These are phyloP conservation scores for Cyaniris semiargus DNA, from an alignment of 2,888 invertebrate species.

Conservation along the genomic window DNA sequence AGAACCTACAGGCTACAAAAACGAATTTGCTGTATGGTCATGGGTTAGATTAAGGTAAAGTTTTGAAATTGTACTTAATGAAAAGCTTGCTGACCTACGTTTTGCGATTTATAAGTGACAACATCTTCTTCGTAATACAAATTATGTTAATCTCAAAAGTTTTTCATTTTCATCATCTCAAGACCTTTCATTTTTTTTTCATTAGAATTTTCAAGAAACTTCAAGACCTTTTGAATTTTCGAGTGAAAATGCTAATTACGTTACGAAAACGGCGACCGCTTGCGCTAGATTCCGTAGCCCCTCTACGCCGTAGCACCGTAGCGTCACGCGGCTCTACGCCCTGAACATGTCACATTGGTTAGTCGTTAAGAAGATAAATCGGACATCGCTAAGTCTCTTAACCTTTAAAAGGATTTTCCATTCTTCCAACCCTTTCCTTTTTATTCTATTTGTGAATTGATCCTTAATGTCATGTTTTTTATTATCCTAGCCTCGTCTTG, in stretches of 20 bases:
- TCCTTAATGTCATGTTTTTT: conserved; percentile 39
- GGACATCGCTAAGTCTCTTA: conserved; percentile 61
- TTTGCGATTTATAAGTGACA: not conserved
- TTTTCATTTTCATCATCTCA: too few relatives aligned
- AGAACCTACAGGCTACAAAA: not conserved
- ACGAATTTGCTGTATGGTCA: not conserved
- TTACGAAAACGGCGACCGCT: not conserved
- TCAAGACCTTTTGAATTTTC: not conserved
- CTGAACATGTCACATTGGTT: conserved; percentile 61
- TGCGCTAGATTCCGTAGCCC: not conserved
- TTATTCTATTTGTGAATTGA: conserved; percentile 18
- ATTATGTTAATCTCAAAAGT: not conserved
- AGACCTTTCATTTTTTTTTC: too few relatives aligned
- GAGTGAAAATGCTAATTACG: not conserved
- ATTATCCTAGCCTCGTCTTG: not conserved
- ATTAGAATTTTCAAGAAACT: not conserved
- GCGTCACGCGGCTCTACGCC: conserved; percentile 39
- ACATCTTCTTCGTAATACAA: not conserved
- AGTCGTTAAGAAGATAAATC: conserved; percentile 75
- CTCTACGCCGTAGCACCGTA: conserved; percentile 31
- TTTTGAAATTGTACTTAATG: not conserved
- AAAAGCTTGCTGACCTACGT: not conserved
- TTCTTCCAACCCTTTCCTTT: conserved; percentile 31
- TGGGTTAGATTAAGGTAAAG: too few relatives aligned
- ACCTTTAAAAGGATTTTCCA: conserved; percentile 56